phyloP scores from a whole-genome alignment of 1,140 invertebrate genomes.

The Elymnias hypermnestra region DNA sequence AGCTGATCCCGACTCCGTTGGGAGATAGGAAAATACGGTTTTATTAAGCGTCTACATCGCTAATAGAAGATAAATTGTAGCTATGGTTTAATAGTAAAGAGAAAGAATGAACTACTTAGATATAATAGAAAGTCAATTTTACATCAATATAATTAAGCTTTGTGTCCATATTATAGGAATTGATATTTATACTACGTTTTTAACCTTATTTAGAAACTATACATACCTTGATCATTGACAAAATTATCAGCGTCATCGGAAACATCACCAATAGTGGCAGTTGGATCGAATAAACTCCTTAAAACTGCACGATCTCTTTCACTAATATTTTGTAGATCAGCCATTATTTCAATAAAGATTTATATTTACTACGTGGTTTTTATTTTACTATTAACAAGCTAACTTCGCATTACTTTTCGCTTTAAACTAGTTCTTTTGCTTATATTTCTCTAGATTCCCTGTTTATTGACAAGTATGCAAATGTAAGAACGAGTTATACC shows the following conservation, averaged over 20 bases:
- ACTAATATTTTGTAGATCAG: slow-evolving; percentile 61
- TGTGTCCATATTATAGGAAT: too few relatives aligned
- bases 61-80: too few relatives aligned
- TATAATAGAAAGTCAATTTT: too few relatives aligned
- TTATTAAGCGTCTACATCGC: too few relatives aligned
- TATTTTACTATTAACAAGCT: not conserved
- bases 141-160: too few relatives aligned
- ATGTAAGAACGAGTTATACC: not conserved
- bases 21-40: too few relatives aligned
- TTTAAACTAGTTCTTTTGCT: not conserved
- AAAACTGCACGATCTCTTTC: slow-evolving; percentile 74
- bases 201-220: too few relatives aligned
- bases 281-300: slow-evolving; percentile 76
- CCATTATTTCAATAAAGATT: slow-evolving; percentile 18
- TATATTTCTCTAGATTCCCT: not conserved
- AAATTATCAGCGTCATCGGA: slow-evolving; percentile 55
- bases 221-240: slow-evolving; percentile 37
- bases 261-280: slow-evolving; percentile 70
- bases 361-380: not conserved
- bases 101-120: too few relatives aligned
- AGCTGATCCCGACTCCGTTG: too few relatives aligned
- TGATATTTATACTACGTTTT: too few relatives aligned
- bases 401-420: not conserved
- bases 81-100: too few relatives aligned
- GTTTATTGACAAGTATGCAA: slow-evolving; percentile 9